Base-by-base conservation (phyloP, 2,888 invertebrate species). In the Ditylenchus weischeri region DNA sequence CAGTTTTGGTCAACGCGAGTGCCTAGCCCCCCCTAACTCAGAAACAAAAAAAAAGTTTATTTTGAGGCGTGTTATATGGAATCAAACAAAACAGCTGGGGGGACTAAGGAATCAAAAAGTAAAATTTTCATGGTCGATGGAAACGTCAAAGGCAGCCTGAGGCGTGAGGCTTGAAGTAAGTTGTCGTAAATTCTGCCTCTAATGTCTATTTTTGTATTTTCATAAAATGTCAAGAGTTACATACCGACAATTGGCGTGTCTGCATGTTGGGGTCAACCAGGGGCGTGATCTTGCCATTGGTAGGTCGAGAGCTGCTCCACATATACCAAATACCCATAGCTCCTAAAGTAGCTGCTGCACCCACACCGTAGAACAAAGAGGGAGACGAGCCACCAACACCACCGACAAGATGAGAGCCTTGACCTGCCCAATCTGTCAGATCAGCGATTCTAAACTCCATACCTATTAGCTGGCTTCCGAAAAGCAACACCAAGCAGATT, bases 191-290 rank as follows among this genome's bases (percentile, higher is more conserved):
- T n/a, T n/a, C n/a, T n/a, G n/a, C n/a, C n/a, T n/a, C n/a, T n/a
- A n/a, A n/a, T n/a, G n/a, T n/a, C n/a, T n/a, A n/a, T n/a, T n/a
- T n/a, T n/a, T n/a, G n/a, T n/a, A n/a, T n/a, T n/a, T n/a, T n/a
- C n/a, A n/a, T n/a, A n/a, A n/a, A n/a, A n/a, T n/a, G n/a, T 54
- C 13, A 15, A 11, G 4, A 19, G 10, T 21, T 48, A 68, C 76
- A n/a, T 47, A 76, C 76, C 57, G 70, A 64, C 13, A 77, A 62
- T 29, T 68, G 65, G 57, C 69, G 60, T 23, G 76, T 80, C 71
- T 81, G 81, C 63, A 75, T 69, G 60, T 73, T 50, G 15, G 70
- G 69, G 35, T 77, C 75, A 38, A 75, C 71, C 47, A 76, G 58
- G 23, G 77, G 68, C 69, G 65, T 51, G 67, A 77, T 65, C 73